Evolutionary conservation across 2,113 vertebrate species (phyloP).

Genomic region (Physeter macrocephalus): DNA sequence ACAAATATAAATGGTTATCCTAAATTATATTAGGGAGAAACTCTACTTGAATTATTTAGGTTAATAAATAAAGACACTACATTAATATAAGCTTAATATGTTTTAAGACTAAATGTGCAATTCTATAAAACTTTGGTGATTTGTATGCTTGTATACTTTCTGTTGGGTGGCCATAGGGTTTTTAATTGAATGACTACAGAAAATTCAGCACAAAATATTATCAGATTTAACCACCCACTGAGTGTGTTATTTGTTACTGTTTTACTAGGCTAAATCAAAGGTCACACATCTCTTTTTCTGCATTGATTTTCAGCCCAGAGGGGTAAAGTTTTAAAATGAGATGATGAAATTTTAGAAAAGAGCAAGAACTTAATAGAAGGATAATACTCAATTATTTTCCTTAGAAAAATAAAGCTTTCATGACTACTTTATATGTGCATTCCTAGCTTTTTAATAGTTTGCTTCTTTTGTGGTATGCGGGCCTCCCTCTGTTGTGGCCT

Average conservation of each 20-base stretch:
- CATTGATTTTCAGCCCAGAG: not conserved
- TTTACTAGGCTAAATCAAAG: constrained; percentile 49
- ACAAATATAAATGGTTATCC: not conserved
- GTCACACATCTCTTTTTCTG: not conserved
- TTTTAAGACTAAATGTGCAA: constrained; percentile 40
- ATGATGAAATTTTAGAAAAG: constrained; percentile 36
- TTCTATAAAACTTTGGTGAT: constrained; percentile 22
- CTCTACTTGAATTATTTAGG: constrained; percentile 28
- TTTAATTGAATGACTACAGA: constrained; percentile 51
- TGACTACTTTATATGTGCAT: not conserved
- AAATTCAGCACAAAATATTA: constrained; percentile 24
- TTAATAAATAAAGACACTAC: constrained; percentile 41
- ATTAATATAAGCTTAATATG: constrained; percentile 3
- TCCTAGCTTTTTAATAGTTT: not conserved
- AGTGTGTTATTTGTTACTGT: constrained; percentile 16
- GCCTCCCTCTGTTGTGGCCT: no score
- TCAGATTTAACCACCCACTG: constrained; percentile 35
- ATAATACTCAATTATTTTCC: not conserved
- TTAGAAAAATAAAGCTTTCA: constrained; percentile 1
- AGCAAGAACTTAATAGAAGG: not conserved
- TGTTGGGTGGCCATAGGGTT: not conserved
- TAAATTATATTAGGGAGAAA: constrained; percentile 44
- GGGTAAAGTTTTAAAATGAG: constrained; percentile 26
- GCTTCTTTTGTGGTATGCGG: no score
- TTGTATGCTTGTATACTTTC: not conserved